Evolutionary conservation across 2,113 vertebrate species (phyloP).

Genomic region (Oryctolagus cuniculus): mOryCun1.1 NC_091433.1:102974001-102974500

Average conservation of each 20-base stretch:
- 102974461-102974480: too few species aligned
- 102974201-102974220: not conserved
- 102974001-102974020: not conserved
- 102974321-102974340: not conserved
- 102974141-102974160: accelerated
- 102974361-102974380: not conserved
- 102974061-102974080: not conserved
- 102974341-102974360: not conserved
- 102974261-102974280: too few species aligned
- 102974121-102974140: not conserved
- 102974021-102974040: not conserved
- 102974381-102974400: too few species aligned
- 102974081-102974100: not conserved
- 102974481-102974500: not conserved
- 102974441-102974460: not conserved
- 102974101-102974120: not conserved
- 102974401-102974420: too few species aligned
- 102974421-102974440: not conserved
- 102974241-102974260: not conserved
- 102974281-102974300: too few species aligned
- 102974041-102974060: not conserved
- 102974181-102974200: too few species aligned
- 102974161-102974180: not conserved
- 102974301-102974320: not conserved
- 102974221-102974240: not conserved